Evolutionary conservation across 2,888 invertebrate genomes (phyloP).

Genomic region (Zootermopsis nevadensis): DNA sequence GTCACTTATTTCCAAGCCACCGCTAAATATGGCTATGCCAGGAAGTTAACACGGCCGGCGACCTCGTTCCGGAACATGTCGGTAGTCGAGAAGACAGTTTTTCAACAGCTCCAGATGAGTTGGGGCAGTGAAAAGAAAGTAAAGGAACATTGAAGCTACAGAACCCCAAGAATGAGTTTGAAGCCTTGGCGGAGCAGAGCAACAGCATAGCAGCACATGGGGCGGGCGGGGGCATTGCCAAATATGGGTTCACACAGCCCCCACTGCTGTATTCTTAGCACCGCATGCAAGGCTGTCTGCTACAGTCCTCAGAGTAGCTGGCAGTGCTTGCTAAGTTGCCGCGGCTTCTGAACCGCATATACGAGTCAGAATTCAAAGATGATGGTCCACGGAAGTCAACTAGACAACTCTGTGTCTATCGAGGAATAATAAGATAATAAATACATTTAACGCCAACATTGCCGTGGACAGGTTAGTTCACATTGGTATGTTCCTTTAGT

Average conservation of each 20-base stretch:
- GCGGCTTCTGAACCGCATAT: not conserved
- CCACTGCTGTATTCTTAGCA: slow-evolving; percentile 39
- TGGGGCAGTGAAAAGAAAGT: not conserved
- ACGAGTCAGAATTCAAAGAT: slow-evolving; percentile 12
- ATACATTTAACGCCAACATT: not conserved
- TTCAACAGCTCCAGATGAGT: not conserved
- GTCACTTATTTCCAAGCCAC: no score
- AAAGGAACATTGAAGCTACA: not conserved
- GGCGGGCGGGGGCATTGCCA: slow-evolving; percentile 40
- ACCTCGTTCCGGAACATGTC: not conserved
- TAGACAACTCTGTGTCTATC: not conserved
- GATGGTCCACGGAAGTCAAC: not conserved
- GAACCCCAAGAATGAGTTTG: slow-evolving; percentile 9
- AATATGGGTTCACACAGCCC: slow-evolving; percentile 33
- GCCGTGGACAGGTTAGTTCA: not conserved
- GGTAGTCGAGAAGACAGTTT: not conserved
- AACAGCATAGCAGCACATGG: slow-evolving; percentile 10
- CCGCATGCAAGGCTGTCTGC: not conserved
- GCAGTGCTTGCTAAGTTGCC: not conserved
- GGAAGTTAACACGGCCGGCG: slow-evolving; percentile 6
- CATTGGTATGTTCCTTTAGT: not conserved
- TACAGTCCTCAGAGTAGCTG: not conserved
- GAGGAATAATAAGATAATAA: not conserved
- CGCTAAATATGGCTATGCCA: no score
- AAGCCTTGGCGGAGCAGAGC: not conserved